Evolutionary conservation across 2,113 vertebrate genomes (phyloP).

Genomic region (Nibea albiflora): DNA sequence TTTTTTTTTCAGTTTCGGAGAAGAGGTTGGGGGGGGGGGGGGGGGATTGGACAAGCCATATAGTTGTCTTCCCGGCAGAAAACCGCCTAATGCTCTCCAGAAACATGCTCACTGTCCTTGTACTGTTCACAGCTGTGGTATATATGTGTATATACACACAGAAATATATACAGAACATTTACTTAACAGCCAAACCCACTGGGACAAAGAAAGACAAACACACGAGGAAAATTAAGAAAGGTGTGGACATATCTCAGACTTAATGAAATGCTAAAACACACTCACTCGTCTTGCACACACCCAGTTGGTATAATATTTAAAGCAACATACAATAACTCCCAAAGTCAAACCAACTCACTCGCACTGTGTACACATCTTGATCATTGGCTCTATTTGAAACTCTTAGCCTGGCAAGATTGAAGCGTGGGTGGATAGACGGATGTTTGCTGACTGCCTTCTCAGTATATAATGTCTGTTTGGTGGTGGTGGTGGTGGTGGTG

Average conservation of each 20-base stretch:
- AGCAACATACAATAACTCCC: not conserved
- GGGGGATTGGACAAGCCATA: conserved; percentile 25
- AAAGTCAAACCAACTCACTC: conserved; percentile 38
- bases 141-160: conserved; percentile 10
- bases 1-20: conserved; percentile 2
- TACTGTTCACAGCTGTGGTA: not conserved
- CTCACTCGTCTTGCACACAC: conserved; percentile 46
- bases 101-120: conserved; percentile 20
- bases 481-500: not conserved
- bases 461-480: conserved; percentile 26
- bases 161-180: not conserved
- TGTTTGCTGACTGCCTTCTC: conserved; percentile 33
- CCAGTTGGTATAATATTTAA: conserved; percentile 39
- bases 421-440: conserved; percentile 10
- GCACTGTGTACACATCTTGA: conserved; percentile 31
- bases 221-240: conserved; percentile 36
- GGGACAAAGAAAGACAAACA: conserved; percentile 40
- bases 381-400: conserved; percentile 28
- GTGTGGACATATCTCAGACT: conserved; percentile 54
- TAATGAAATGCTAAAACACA: conserved; percentile 53
- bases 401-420: not conserved
- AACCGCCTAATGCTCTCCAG: conserved; percentile 55
- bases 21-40: not conserved
- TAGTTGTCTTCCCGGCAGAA: conserved; percentile 46
- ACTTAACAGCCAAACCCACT: conserved; percentile 24